A percentile compares a stretch with the other conserved stretches of the same genome.
These are phyloP conservation scores for Sebastiscus tertius DNA, from an alignment of 2,797 vertebrate genomes.

Conservation along the genomic window DNA sequence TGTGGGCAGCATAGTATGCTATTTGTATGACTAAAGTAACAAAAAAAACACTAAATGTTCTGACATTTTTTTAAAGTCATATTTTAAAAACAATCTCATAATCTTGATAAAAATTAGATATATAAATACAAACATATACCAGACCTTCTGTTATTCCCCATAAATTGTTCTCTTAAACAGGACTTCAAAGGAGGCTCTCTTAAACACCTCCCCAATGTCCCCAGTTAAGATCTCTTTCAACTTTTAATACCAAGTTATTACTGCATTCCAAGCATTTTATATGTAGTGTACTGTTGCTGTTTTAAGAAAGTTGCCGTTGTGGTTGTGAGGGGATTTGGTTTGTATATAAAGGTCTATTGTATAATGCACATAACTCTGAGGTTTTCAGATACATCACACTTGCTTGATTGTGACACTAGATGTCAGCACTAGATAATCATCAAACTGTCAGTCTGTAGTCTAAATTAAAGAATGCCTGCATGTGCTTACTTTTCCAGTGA, in stretches of 20 bases:
- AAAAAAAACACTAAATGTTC: neutral
- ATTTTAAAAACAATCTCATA: neutral
- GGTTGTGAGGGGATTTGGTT: neutral
- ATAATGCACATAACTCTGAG: neutral
- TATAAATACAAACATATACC: neutral
- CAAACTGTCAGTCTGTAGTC: neutral
- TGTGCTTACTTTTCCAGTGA: neutral
- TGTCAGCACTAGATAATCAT: conserved; percentile 15
- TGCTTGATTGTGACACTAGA: conserved; percentile 34
- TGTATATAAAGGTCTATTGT: neutral
- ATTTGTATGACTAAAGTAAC: neutral
- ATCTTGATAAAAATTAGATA: neutral
- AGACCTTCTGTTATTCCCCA: neutral
- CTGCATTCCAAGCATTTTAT: neutral
- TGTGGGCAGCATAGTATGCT: neutral
- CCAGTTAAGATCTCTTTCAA: neutral
- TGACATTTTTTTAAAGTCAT: neutral
- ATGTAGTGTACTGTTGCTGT: neutral
- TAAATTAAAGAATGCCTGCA: neutral
- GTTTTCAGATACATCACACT: neutral
- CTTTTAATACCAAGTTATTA: neutral
- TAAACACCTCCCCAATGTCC: neutral
- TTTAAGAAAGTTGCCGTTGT: neutral
- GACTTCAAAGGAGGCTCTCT: neutral
- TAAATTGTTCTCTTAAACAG: neutral